phyloP scores from a whole-genome alignment of 1,140 invertebrate species.

The Nasonia giraulti region DNA sequence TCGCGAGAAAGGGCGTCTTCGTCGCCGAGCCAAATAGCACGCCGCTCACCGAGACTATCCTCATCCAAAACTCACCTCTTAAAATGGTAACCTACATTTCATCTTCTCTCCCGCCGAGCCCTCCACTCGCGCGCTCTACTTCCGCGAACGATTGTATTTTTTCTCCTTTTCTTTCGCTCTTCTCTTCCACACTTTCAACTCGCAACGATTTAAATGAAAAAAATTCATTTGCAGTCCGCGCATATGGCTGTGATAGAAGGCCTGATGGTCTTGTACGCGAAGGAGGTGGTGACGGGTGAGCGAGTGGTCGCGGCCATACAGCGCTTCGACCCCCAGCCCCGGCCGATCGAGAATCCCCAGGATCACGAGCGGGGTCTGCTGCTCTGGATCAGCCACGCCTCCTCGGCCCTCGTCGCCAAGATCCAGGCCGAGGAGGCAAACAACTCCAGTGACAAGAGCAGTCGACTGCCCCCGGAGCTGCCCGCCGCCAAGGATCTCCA shows the following conservation, averaged over 20 bases:
- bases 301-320: conserved; percentile 89
- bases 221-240: conserved; percentile 82
- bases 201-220: background rate
- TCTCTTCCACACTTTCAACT: background rate
- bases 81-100: conserved; percentile 85
- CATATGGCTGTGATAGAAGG: conserved; percentile 98
- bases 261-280: conserved; percentile 95
- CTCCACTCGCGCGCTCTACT: too few species aligned
- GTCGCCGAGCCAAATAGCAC: conserved; percentile 88
- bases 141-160: background rate
- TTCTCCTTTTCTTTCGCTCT: background rate
- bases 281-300: conserved; percentile 93
- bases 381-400: conserved; percentile 93
- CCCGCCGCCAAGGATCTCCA: conserved; percentile 72
- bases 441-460: conserved; percentile 67
- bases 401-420: conserved; percentile 82
- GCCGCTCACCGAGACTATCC: conserved; percentile 94
- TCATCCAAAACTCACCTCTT: conserved; percentile 96
- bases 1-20: conserved; percentile 93
- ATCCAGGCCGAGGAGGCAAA: conserved; percentile 69
- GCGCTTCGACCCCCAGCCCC: conserved; percentile 77
- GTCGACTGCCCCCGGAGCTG: conserved; percentile 71
- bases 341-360: conserved; percentile 73
- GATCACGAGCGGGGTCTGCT: conserved; percentile 91
- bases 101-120: background rate